Evolutionary conservation across 2,888 invertebrate genomes (phyloP).

Genomic region (Cantharis lateralis): DNA sequence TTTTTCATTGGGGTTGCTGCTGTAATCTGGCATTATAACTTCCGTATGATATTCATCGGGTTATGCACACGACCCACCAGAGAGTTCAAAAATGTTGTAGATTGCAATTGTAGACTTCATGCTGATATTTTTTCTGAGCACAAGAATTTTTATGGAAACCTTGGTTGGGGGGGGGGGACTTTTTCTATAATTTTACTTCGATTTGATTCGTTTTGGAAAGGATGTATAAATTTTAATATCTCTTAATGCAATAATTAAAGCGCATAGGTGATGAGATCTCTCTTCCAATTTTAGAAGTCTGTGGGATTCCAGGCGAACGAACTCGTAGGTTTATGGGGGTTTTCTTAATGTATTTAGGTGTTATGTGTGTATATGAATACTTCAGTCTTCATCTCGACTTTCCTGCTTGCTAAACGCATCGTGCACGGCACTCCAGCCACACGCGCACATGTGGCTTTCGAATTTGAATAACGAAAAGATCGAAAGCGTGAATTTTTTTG

Average conservation of each 20-base stretch:
- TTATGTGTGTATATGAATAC: conserved; percentile 12
- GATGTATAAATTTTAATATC: neutral
- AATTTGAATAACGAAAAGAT: neutral
- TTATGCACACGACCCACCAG: neutral
- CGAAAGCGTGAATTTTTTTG: neutral
- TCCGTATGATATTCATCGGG: neutral
- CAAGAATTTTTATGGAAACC: neutral
- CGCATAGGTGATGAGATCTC: neutral
- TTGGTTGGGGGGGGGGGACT: no score
- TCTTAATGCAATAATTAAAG: neutral
- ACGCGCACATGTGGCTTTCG: neutral
- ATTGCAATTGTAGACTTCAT: neutral
- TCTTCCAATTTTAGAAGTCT: conserved; percentile 17
- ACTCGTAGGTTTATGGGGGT: conserved; percentile 35
- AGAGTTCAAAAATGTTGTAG: neutral
- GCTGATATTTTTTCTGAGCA: no score
- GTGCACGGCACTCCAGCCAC: no score
- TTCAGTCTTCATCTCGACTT: conserved; percentile 26
- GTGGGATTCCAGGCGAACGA: conserved; percentile 45
- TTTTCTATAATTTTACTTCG: no score
- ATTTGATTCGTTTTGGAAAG: no score
- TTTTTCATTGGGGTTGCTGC: neutral
- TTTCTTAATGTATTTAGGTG: conserved; percentile 27
- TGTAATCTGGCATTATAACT: neutral
- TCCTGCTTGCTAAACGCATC: conserved; percentile 16